These are phyloP conservation scores for Tetranychus truncatus DNA, from an alignment of 2,888 invertebrate species.

Conservation along the genomic window DNA sequence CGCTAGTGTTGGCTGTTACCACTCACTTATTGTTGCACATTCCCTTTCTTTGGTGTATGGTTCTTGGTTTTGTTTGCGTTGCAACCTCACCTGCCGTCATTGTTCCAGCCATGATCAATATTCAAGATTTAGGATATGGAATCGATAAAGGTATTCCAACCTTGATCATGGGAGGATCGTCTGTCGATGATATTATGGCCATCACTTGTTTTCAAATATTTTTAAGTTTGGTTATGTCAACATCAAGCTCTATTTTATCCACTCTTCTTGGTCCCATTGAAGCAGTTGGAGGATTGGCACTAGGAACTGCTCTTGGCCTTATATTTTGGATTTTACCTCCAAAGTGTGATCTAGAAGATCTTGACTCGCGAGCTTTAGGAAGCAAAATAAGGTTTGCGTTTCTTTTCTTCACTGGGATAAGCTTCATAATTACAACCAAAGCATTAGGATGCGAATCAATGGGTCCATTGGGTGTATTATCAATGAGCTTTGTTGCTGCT, in stretches of 20 bases:
- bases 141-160: conserved; percentile 89
- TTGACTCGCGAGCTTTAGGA: too few relatives aligned
- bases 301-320: conserved; percentile 62
- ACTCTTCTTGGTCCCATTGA: conserved; percentile 48
- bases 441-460: not conserved
- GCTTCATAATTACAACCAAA: not conserved
- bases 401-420: not conserved
- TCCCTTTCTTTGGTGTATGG: conserved; percentile 40
- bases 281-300: conserved; percentile 54
- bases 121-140: conserved; percentile 70
- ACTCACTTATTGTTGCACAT: conserved; percentile 1
- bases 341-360: not conserved
- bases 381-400: not conserved
- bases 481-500: conserved; percentile 50
- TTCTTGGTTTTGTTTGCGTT: conserved; percentile 50
- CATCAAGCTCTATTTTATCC: not conserved
- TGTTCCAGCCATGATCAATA: conserved; percentile 70
- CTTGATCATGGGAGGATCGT: conserved; percentile 77
- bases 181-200: conserved; percentile 82
- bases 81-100: conserved; percentile 93
- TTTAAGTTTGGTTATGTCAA: conserved; percentile 39
- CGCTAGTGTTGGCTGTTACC: conserved; percentile 17
- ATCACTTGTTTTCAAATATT: conserved; percentile 82
- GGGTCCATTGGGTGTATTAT: conserved; percentile 39
- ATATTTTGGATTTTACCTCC: conserved; percentile 39